Evolutionary conservation across 2,113 vertebrate species (phyloP).

Genomic region (Empidonax traillii): DNA sequence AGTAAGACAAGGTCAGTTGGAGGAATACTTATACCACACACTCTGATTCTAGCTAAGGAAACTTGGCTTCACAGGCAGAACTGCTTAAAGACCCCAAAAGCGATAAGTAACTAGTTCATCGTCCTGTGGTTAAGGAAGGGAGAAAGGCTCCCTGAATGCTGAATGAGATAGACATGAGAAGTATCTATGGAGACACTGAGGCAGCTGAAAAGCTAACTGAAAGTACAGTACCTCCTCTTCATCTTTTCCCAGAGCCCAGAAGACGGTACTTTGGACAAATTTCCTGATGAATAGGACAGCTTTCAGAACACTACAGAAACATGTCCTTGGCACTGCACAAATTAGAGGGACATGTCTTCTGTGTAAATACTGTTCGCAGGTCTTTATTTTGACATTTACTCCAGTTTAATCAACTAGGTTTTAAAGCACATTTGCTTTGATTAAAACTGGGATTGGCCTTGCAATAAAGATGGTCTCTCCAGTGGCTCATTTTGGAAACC

Average conservation of each 20-base stretch:
- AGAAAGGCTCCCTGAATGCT: background rate
- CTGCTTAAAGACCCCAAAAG: background rate
- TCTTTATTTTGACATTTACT: slow-evolving; percentile 47
- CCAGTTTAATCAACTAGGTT: slow-evolving; percentile 57
- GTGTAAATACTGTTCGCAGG: slow-evolving; percentile 3
- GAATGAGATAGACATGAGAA: background rate
- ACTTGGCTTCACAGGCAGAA: background rate
- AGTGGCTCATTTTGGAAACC: slow-evolving; percentile 48
- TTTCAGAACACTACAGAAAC: background rate
- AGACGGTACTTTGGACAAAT: background rate
- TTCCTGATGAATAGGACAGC: background rate
- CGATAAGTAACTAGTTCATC: background rate
- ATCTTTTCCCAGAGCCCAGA: background rate
- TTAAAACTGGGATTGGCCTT: slow-evolving; percentile 58
- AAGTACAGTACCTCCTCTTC: background rate
- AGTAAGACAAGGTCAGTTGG: background rate
- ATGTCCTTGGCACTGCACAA: background rate
- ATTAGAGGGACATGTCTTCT: background rate
- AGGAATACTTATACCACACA: accelerated
- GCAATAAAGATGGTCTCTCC: slow-evolving; percentile 55
- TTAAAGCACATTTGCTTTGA: slow-evolving; percentile 64
- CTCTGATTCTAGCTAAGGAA: background rate
- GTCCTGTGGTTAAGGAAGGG: background rate
- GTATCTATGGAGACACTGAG: background rate
- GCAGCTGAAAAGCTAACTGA: background rate